Percentiles rank a stretch among this genome's conserved stretches.
phyloP scores from a whole-genome alignment of 37 sponge, comb jelly and placozoan species.

The Diacarnus erythraeanus region DNA sequence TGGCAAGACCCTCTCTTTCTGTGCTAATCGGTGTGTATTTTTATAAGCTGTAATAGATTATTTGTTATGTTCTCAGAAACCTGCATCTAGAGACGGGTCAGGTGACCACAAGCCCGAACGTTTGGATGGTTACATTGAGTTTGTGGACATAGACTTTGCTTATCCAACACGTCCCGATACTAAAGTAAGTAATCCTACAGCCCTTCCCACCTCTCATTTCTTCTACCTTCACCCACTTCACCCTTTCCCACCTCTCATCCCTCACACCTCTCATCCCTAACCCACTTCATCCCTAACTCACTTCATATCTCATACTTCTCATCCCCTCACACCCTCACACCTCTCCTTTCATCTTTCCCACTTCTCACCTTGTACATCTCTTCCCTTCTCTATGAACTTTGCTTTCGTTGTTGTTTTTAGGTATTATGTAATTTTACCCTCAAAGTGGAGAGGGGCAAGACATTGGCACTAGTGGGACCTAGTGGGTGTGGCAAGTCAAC shows the following conservation, averaged over 20 bases:
- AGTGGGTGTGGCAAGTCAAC: slow-evolving; percentile 74
- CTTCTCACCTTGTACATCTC: too few species aligned
- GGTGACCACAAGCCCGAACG: background rate
- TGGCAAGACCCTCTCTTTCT: too few species aligned
- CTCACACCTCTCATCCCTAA: background rate
- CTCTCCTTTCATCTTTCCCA: too few species aligned
- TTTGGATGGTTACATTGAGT: slow-evolving; percentile 36
- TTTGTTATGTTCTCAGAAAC: background rate
- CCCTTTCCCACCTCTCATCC: background rate
- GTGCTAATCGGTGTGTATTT: background rate
- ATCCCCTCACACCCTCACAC: too few species aligned
- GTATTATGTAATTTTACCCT: slow-evolving; percentile 53
- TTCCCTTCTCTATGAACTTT: too few species aligned
- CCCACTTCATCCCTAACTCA: background rate
- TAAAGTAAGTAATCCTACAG: slow-evolving; percentile 18
- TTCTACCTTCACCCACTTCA: background rate
- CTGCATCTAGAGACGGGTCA: background rate
- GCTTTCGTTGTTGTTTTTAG: background rate
- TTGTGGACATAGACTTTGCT: slow-evolving; percentile 49
- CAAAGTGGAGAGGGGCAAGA: slow-evolving; percentile 40
- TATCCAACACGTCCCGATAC: slow-evolving; percentile 61
- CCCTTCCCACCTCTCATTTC: too few species aligned
- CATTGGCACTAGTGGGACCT: slow-evolving; percentile 66
- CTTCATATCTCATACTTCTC: slow-evolving; percentile 1
- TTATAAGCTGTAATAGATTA: background rate